phyloP scores from a whole-genome alignment of 2,888 invertebrate species.

The Andricus quercusramuli region DNA sequence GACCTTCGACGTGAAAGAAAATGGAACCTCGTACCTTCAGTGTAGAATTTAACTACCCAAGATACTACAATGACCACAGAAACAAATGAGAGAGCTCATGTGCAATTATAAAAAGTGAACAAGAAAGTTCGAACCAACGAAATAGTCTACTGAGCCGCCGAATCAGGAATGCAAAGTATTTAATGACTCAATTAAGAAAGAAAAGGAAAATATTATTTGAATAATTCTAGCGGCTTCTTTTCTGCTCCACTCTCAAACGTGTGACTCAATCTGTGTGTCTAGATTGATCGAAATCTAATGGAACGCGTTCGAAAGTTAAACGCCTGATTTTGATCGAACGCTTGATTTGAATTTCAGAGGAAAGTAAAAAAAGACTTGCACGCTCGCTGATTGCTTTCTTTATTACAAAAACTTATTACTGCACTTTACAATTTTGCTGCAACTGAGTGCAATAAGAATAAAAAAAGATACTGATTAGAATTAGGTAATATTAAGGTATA shows the following conservation, averaged over 20 bases:
- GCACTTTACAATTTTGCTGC: background rate
- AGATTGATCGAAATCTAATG: background rate
- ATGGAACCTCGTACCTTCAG: background rate
- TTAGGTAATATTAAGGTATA: background rate
- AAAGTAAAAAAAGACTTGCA: slow-evolving; percentile 7
- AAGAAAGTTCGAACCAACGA: background rate
- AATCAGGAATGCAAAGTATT: background rate
- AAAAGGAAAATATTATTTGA: background rate
- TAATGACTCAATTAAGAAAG: background rate
- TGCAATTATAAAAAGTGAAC: background rate
- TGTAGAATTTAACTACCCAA: background rate
- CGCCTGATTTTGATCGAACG: background rate
- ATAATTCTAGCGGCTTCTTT: background rate
- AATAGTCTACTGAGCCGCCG: background rate
- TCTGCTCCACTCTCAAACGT: background rate
- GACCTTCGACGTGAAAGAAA: background rate
- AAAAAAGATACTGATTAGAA: background rate
- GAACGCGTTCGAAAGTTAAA: background rate
- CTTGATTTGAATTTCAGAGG: background rate
- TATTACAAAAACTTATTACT: slow-evolving; percentile 2
- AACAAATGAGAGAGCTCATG: background rate
- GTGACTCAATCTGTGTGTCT: background rate
- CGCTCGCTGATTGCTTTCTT: background rate
- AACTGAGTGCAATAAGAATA: background rate
- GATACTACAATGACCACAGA: background rate